Conservation (phyloP, 1,140 invertebrate species). For the Hyles vespertilio region DNA sequence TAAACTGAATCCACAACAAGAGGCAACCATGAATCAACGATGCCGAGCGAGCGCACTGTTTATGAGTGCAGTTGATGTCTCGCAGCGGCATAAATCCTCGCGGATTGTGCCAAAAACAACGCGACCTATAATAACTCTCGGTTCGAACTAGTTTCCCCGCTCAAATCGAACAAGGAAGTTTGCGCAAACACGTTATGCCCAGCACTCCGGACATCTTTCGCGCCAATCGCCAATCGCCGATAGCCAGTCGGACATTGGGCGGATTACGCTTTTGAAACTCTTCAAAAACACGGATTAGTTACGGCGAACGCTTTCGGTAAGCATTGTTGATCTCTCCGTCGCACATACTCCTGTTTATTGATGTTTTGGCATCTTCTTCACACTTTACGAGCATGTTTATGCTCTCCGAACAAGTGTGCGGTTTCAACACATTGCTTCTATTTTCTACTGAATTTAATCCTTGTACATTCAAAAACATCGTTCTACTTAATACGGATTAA, state of each 20-base stretch:
- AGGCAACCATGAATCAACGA: slow-evolving; percentile 27
- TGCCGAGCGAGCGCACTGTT: slow-evolving; percentile 27
- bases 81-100: slow-evolving; percentile 36
- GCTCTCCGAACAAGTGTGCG: no score
- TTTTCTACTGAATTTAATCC: no score
- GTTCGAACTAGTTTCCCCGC: slow-evolving; percentile 19
- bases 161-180: slow-evolving; percentile 26
- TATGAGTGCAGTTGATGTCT: slow-evolving; percentile 49
- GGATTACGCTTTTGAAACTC: not conserved
- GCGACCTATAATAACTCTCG: slow-evolving; percentile 26
- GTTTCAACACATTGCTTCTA: no score
- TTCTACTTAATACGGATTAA: no score
- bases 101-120: slow-evolving; percentile 37
- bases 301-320: not conserved
- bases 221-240: slow-evolving; percentile 7
- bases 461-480: no score
- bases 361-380: no score
- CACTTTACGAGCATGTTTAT: no score
- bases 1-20: slow-evolving; percentile 31
- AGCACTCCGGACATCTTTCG: slow-evolving; percentile 12
- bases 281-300: not conserved
- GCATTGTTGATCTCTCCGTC: not conserved
- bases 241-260: slow-evolving; percentile 7
- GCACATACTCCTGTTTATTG: not conserved
- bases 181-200: slow-evolving; percentile 20